Conservation (phyloP, 2,797 vertebrate species). For the Rhinophrynus dorsalis region DNA sequence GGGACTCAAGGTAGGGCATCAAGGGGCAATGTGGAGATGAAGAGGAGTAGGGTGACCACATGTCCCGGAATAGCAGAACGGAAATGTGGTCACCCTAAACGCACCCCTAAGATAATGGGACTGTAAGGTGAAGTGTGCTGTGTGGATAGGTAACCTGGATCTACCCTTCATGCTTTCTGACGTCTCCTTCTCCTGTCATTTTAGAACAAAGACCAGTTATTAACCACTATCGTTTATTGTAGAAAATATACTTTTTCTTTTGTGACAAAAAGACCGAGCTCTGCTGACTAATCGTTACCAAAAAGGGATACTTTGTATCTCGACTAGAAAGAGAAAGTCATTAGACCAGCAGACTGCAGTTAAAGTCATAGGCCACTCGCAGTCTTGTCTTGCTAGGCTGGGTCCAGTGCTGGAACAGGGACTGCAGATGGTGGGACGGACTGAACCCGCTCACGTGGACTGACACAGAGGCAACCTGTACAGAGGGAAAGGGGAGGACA, state of each 20-base stretch:
- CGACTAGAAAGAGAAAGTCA: not conserved
- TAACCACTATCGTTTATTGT: slow-evolving; percentile 40
- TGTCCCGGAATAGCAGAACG: too few relatives aligned
- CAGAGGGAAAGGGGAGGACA: not conserved
- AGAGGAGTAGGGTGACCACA: too few relatives aligned
- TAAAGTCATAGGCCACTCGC: slow-evolving; percentile 36
- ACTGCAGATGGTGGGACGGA: slow-evolving; percentile 37
- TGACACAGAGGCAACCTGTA: slow-evolving; percentile 33
- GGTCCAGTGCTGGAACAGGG: slow-evolving; percentile 42
- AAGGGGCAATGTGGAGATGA: too few relatives aligned
- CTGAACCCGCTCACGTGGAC: slow-evolving; percentile 39
- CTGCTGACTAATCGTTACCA: slow-evolving; percentile 14
- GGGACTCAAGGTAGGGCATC: too few relatives aligned
- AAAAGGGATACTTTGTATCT: slow-evolving; percentile 1
- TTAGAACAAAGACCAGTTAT: not conserved
- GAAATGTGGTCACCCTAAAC: too few relatives aligned
- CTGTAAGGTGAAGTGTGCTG: too few relatives aligned
- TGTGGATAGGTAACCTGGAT: too few relatives aligned
- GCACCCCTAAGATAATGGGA: too few relatives aligned
- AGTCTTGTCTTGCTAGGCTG: slow-evolving; percentile 33
- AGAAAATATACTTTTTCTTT: slow-evolving; percentile 48
- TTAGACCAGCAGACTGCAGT: slow-evolving; percentile 29
- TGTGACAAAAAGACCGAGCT: slow-evolving; percentile 33
- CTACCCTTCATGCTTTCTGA: too few relatives aligned
- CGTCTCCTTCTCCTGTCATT: too few relatives aligned